These are phyloP conservation scores for Danio choprae DNA, from an alignment of 2,797 vertebrate species.

Conservation along the genomic window DNA sequence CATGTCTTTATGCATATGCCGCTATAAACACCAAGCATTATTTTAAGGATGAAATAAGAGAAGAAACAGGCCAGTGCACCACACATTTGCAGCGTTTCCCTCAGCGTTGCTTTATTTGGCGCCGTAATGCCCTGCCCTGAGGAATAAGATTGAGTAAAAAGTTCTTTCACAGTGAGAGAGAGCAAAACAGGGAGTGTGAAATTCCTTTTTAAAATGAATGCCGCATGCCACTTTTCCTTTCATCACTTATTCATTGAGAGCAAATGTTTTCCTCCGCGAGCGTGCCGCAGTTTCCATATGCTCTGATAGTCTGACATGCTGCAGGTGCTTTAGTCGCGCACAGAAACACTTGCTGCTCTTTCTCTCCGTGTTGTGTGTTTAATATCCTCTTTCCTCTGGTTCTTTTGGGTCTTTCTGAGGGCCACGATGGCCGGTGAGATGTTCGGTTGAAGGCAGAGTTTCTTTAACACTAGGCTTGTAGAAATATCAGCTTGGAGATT, in stretches of 20 bases:
- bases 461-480: constrained; percentile 28
- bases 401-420: neutral
- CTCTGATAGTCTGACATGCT: constrained; percentile 54
- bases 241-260: constrained; percentile 78
- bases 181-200: constrained; percentile 45
- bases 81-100: constrained; percentile 34
- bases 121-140: constrained; percentile 58
- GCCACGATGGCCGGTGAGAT: neutral
- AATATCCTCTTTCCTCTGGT: neutral
- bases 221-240: constrained; percentile 69
- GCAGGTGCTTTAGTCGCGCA: constrained; percentile 55
- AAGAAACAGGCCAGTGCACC: neutral
- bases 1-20: neutral
- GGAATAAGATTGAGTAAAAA: constrained; percentile 69
- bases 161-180: constrained; percentile 33
- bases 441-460: constrained; percentile 29
- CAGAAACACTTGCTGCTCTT: constrained; percentile 15
- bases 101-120: constrained; percentile 52
- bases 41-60: neutral
- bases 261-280: constrained; percentile 72
- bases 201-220: constrained; percentile 74
- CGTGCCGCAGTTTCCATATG: constrained; percentile 51
- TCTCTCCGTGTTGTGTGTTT: neutral
- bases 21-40: neutral
- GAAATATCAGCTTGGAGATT: constrained; percentile 40